A percentile compares a stretch with the other conserved stretches of the same genome.
These are phyloP conservation scores for Tribolium freemani DNA, from an alignment of 2,888 invertebrate species.

Conservation along the genomic window DNA sequence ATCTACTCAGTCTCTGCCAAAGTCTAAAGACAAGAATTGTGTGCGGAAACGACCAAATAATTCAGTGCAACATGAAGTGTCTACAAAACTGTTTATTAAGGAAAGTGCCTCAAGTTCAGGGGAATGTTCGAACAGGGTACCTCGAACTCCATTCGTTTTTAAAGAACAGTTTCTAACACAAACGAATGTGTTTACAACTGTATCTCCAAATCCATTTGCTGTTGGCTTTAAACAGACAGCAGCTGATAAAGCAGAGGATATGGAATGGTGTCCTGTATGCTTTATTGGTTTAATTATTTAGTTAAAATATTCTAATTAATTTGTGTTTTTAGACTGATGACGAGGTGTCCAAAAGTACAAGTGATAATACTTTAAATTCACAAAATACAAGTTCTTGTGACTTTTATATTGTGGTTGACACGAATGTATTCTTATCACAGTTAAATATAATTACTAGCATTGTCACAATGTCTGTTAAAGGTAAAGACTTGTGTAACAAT, in stretches of 20 bases:
- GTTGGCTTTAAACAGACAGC: not conserved
- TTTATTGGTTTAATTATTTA: not conserved
- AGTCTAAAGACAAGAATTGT: not conserved
- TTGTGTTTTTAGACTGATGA: slow-evolving; percentile 6
- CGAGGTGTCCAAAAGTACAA: not conserved
- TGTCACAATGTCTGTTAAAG: slow-evolving; percentile 49
- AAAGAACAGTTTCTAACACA: slow-evolving; percentile 1
- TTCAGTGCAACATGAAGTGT: not conserved
- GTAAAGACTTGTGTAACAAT: slow-evolving; percentile 36
- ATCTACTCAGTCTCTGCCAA: not conserved
- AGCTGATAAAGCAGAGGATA: slow-evolving; percentile 41
- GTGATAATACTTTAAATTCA: slow-evolving; percentile 1
- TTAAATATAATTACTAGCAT: slow-evolving; percentile 65
- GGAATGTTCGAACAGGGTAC: not conserved
- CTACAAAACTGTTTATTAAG: not conserved
- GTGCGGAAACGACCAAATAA: not conserved
- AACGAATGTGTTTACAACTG: not conserved
- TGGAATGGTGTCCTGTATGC: slow-evolving; percentile 51
- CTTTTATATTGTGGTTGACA: slow-evolving; percentile 68
- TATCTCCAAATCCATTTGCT: not conserved
- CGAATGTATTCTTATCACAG: slow-evolving; percentile 69
- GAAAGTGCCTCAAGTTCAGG: not conserved
- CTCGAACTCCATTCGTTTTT: not conserved
- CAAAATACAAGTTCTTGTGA: slow-evolving; percentile 31
- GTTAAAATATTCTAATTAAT: not conserved